Conservation (phyloP, 2,797 vertebrate genomes). For the Sebastes elongatus region DNA sequence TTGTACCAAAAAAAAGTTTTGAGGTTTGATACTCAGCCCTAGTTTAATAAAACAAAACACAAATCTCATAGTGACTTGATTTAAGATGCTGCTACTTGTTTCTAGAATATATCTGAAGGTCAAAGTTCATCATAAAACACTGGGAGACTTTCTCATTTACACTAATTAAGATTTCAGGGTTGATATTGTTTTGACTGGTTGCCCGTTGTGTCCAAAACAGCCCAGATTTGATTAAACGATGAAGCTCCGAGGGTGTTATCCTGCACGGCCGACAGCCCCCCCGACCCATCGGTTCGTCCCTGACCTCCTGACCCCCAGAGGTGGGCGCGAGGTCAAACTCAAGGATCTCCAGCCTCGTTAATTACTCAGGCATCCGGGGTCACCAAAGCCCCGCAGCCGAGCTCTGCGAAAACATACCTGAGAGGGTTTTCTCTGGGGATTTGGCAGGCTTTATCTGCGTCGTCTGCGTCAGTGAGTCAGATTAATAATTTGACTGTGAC, state of each 20-base stretch:
- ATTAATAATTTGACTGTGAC: conserved; percentile 5
- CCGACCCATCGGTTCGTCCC: background rate
- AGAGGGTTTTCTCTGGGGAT: conserved; percentile 9
- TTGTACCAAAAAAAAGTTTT: too few species aligned
- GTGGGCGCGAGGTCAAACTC: conserved; percentile 37
- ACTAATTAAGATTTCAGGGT: background rate
- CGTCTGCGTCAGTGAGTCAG: background rate
- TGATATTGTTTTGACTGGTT: background rate
- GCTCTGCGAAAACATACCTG: conserved; percentile 42
- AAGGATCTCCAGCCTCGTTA: conserved; percentile 32
- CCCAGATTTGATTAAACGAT: conserved; percentile 2
- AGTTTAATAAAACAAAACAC: background rate
- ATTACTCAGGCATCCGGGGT: conserved; percentile 63
- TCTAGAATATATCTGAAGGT: background rate
- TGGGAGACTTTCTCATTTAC: background rate
- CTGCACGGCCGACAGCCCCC: background rate
- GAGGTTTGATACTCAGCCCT: too few species aligned
- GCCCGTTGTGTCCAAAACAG: background rate
- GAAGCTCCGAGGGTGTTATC: background rate
- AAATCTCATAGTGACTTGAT: background rate
- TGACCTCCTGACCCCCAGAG: conserved; percentile 46
- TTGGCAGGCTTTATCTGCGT: background rate
- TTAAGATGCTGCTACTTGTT: background rate
- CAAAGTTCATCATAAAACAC: background rate
- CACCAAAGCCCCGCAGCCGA: background rate